Evolutionary conservation across 2,797 vertebrate species (phyloP).

Genomic region (Echiichthys vipera): DNA sequence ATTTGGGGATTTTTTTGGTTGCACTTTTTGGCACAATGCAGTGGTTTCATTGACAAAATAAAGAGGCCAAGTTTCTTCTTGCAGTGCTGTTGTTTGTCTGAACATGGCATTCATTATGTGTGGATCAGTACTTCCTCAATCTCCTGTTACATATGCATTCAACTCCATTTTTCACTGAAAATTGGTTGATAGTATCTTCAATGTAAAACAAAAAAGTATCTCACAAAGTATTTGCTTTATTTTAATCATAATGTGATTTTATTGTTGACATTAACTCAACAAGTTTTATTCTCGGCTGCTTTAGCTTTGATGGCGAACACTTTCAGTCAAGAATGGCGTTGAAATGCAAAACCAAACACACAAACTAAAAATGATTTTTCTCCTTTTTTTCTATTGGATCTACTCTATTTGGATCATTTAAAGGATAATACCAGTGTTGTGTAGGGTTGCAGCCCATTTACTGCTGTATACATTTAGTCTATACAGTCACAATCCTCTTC

Average conservation of each 20-base stretch:
- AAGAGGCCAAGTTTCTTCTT: background rate
- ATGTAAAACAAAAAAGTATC: background rate
- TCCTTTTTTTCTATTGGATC: conserved; percentile 13
- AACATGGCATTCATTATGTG: conserved; percentile 25
- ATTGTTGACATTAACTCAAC: background rate
- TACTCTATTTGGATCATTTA: conserved; percentile 25
- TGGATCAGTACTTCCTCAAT: conserved; percentile 4
- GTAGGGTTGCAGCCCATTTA: background rate
- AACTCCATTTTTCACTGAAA: conserved; percentile 53
- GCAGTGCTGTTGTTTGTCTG: conserved; percentile 43
- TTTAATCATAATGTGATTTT: background rate
- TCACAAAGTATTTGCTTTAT: background rate
- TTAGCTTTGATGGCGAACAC: background rate
- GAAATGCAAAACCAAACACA: conserved; percentile 37
- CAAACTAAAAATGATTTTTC: conserved; percentile 34
- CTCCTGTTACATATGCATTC: conserved; percentile 18
- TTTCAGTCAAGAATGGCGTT: conserved; percentile 52
- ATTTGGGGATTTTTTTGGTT: background rate
- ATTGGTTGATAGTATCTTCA: background rate
- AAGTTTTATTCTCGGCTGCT: background rate
- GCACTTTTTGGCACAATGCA: background rate
- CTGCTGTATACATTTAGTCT: background rate
- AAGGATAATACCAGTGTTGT: conserved; percentile 56
- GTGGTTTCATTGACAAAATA: background rate
- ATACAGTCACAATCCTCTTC: background rate